Conservation (phyloP, 2,888 invertebrate species). For the Amiota minor region DNA sequence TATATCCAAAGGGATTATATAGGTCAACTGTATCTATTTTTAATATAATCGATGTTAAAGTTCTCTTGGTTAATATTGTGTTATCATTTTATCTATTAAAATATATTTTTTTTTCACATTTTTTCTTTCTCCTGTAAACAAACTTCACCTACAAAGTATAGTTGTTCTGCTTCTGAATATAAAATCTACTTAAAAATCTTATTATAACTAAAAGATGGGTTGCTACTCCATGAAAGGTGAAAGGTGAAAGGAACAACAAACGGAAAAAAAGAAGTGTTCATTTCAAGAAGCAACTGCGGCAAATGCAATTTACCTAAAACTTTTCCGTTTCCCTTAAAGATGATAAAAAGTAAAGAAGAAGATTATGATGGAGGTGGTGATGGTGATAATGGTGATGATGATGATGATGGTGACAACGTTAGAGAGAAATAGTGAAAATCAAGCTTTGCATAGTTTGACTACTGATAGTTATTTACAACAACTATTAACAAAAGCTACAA, state of each 20-base stretch:
- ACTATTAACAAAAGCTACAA: neutral
- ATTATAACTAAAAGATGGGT: too few species aligned
- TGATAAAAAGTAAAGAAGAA: neutral
- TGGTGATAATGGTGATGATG: neutral
- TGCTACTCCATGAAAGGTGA: neutral
- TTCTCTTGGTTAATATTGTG: too few species aligned
- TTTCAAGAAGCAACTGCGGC: constrained; percentile 18
- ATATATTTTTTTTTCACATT: too few species aligned
- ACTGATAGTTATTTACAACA: constrained; percentile 6
- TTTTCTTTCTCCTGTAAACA: too few species aligned
- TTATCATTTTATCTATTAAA: too few species aligned
- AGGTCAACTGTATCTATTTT: too few species aligned
- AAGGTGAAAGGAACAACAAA: neutral
- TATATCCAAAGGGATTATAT: too few species aligned
- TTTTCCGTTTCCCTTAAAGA: constrained; percentile 46
- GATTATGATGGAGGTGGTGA: neutral
- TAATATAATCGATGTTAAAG: too few species aligned
- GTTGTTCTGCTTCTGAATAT: too few species aligned
- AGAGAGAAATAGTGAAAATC: neutral
- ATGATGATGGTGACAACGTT: neutral
- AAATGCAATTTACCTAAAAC: constrained; percentile 51
- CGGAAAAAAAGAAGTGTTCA: neutral
- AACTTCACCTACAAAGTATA: too few species aligned
- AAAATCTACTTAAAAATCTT: too few species aligned
- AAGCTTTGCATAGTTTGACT: constrained; percentile 15